Conservation (phyloP, 2,888 invertebrate genomes). For the Pristionchus maxplancki region DNA sequence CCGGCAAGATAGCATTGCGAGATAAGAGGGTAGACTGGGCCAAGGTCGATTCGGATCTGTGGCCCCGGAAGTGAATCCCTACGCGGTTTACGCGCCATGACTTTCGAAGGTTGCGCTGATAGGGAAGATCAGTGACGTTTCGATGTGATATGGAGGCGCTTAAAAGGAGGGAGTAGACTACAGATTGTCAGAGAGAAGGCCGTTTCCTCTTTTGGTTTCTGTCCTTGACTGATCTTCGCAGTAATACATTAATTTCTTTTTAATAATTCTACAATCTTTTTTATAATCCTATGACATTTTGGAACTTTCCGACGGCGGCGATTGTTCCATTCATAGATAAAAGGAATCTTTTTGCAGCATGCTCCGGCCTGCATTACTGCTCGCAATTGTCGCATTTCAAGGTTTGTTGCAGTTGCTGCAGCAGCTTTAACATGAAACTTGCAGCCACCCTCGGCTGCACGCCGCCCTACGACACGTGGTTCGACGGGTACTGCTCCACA, state of each 20-base stretch:
- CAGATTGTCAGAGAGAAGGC: no score
- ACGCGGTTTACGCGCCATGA: not conserved
- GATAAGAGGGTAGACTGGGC: no score
- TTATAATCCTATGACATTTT: not conserved
- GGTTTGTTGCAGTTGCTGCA: no score
- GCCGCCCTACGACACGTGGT: conserved; percentile 32
- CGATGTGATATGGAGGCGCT: not conserved
- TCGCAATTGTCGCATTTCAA: not conserved
- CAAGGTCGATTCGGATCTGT: not conserved
- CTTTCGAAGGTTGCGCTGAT: not conserved
- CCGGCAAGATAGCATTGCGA: no score
- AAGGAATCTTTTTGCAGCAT: not conserved
- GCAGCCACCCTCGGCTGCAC: not conserved
- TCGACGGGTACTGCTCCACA: conserved; percentile 2
- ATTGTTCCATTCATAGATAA: no score
- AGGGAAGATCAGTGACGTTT: not conserved
- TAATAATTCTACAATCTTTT: no score
- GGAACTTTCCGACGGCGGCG: no score
- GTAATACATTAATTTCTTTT: no score
- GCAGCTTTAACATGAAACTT: not conserved
- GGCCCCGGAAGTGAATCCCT: not conserved
- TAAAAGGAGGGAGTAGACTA: not conserved
- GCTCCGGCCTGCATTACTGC: not conserved
- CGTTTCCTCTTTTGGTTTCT: not conserved
- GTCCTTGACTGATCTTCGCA: no score